These are phyloP conservation scores for Porphyrio hochstetteri DNA, from an alignment of 2,113 vertebrate species.

Conservation along the genomic window DNA sequence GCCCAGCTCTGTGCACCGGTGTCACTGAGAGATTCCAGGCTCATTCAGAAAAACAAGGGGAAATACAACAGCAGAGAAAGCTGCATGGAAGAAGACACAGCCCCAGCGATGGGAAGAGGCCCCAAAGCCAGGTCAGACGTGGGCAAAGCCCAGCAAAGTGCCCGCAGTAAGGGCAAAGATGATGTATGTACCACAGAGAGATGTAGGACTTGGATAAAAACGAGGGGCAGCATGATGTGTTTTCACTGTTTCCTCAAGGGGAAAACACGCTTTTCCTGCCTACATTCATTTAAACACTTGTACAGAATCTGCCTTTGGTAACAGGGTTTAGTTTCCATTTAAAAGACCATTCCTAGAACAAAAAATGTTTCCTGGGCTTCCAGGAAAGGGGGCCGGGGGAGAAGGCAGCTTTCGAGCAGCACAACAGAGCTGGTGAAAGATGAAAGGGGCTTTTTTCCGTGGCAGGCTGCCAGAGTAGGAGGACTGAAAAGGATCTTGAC, in stretches of 20 bases:
- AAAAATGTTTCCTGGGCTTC: background rate
- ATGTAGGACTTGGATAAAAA: background rate
- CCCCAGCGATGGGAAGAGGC: background rate
- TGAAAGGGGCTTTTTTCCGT: background rate
- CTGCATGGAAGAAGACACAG: background rate
- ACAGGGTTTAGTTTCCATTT: background rate
- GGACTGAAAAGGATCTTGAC: background rate
- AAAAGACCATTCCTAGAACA: slow-evolving; percentile 6
- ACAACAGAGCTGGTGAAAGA: background rate
- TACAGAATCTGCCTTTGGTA: background rate
- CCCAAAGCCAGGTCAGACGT: background rate
- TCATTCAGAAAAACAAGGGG: background rate
- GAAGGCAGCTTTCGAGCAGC: background rate
- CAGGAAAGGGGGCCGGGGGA: background rate
- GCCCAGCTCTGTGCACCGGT: background rate
- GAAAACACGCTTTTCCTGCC: background rate
- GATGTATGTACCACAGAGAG: background rate
- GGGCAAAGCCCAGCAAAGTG: background rate
- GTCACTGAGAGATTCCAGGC: background rate
- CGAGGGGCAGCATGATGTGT: fast-evolving
- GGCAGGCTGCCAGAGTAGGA: background rate
- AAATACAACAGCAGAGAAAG: background rate
- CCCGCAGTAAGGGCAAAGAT: fast-evolving
- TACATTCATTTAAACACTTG: background rate
- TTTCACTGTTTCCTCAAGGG: background rate